These are phyloP conservation scores for Mionectes olivaceus DNA, from an alignment of 2,797 vertebrate genomes.

Conservation along the genomic window DNA sequence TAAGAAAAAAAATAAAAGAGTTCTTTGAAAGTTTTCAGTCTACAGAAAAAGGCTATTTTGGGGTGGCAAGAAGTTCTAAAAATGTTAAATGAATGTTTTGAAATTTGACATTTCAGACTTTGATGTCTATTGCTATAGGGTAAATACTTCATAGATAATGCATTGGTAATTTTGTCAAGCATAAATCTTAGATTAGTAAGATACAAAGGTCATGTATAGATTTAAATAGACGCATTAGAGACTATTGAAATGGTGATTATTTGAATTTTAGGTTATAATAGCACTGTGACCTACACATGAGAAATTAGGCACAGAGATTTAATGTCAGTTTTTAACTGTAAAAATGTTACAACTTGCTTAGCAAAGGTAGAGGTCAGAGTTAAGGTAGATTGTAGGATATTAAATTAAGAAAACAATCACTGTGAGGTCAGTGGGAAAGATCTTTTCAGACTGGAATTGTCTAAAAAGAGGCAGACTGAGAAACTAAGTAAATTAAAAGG, in stretches of 20 bases:
- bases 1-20: not conserved
- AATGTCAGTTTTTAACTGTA: not conserved
- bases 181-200: conserved; percentile 28
- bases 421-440: not conserved
- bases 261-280: conserved; percentile 21
- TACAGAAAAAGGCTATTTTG: not conserved
- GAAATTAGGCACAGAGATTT: not conserved
- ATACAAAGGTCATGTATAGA: conserved; percentile 32
- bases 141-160: conserved; percentile 10
- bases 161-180: conserved; percentile 7
- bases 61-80: not conserved
- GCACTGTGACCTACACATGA: not conserved
- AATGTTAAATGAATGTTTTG: not conserved
- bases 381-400: not conserved
- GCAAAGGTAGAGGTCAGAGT: not conserved
- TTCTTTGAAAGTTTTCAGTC: not conserved
- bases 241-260: not conserved
- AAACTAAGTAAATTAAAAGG: not conserved
- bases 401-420: conserved; percentile 34
- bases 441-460: not conserved
- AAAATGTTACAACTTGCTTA: not conserved
- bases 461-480: not conserved
- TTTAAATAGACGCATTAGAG: conserved; percentile 1
- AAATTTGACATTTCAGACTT: conserved; percentile 35
- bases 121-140: conserved; percentile 10